Evolutionary conservation across 2,113 vertebrate species (phyloP).

Genomic region (Pithys albifrons): DNA sequence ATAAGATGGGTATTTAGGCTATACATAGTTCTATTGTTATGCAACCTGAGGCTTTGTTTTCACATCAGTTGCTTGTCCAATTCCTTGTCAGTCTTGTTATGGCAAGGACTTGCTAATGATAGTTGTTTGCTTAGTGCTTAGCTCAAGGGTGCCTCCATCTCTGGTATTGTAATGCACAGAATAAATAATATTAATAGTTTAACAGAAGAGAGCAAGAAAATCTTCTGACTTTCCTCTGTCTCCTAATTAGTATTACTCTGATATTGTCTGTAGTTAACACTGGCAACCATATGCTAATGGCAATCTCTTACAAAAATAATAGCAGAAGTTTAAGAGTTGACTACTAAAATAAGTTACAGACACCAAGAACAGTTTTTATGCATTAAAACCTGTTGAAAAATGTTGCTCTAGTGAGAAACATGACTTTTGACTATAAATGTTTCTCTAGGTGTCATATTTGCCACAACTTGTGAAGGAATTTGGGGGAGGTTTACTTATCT

Average conservation of each 20-base stretch:
- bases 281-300: background rate
- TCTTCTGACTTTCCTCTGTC: background rate
- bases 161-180: background rate
- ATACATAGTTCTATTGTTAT: background rate
- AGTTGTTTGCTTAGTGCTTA: background rate
- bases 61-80: background rate
- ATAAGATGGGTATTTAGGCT: background rate
- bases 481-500: background rate
- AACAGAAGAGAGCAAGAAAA: background rate
- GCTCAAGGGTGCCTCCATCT: background rate
- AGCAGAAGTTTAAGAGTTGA: background rate
- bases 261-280: background rate
- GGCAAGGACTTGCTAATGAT: background rate
- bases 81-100: background rate
- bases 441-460: background rate
- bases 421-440: background rate
- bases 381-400: background rate
- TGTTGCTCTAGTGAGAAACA: background rate
- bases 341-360: background rate
- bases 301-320: background rate
- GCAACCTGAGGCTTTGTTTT: background rate
- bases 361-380: background rate
- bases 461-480: background rate
- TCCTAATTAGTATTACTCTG: background rate
- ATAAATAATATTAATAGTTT: background rate